Evolutionary conservation across 2,797 vertebrate species (phyloP).

Genomic region (Cygnus olor): DNA sequence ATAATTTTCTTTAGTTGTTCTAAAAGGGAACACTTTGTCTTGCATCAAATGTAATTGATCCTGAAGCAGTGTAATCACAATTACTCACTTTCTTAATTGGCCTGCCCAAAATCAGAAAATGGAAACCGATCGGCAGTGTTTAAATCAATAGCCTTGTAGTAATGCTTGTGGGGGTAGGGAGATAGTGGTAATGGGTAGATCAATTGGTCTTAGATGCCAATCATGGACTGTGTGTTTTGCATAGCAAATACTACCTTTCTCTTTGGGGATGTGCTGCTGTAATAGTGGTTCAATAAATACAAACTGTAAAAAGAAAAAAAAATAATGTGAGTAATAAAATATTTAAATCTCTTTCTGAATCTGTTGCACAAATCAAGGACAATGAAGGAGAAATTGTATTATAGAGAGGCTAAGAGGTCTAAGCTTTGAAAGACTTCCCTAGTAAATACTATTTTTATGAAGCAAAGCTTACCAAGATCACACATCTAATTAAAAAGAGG

Average conservation of each 20-base stretch:
- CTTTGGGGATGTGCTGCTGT: conserved; percentile 63
- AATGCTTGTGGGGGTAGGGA: conserved; percentile 85
- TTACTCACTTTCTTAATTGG: conserved; percentile 97
- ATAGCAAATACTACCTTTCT: conserved; percentile 79
- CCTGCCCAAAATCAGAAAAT: conserved; percentile 91
- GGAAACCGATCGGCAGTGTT: conserved; percentile 90
- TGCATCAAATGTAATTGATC: conserved; percentile 93
- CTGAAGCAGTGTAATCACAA: conserved; percentile 92
- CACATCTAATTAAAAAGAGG: conserved; percentile 24
- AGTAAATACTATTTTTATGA: not conserved
- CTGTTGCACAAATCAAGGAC: not conserved
- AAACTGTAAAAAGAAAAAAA: conserved; percentile 14
- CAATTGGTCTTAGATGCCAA: conserved; percentile 88
- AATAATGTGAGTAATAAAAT: conserved; percentile 41
- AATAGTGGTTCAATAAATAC: conserved; percentile 62
- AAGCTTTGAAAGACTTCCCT: not conserved
- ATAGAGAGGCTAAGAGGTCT: not conserved
- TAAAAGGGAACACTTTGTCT: conserved; percentile 82
- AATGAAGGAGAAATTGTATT: not conserved
- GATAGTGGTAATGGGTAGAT: conserved; percentile 86
- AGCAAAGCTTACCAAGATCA: conserved; percentile 17
- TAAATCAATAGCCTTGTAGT: conserved; percentile 93
- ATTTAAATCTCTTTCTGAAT: conserved; percentile 23
- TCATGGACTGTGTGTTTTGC: conserved; percentile 84
- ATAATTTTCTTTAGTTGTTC: conserved; percentile 80